Evolutionary conservation across 2,888 invertebrate species (phyloP).

Genomic region (Tachina lurida): DNA sequence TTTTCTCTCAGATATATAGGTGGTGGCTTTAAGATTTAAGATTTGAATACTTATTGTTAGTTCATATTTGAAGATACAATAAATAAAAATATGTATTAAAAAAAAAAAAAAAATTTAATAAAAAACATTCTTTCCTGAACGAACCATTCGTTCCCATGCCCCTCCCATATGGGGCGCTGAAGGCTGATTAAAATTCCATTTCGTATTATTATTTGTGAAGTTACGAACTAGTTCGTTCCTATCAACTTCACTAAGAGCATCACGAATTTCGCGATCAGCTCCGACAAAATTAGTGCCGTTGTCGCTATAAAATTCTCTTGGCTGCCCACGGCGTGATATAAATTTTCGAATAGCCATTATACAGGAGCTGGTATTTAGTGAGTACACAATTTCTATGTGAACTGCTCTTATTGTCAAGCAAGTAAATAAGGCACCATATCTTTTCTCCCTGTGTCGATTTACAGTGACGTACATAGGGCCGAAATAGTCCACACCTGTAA

Average conservation of each 20-base stretch:
- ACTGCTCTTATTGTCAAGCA: constrained; percentile 22
- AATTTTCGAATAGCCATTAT: constrained; percentile 67
- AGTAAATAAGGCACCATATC: constrained; percentile 21
- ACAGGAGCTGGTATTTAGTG: constrained; percentile 59
- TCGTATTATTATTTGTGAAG: constrained; percentile 45
- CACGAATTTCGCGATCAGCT: constrained; percentile 63
- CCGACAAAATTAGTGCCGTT: constrained; percentile 71
- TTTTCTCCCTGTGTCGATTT: constrained; percentile 36
- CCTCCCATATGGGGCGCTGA: constrained; percentile 49
- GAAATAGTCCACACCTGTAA: constrained; percentile 33
- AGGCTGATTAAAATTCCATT: constrained; percentile 56
- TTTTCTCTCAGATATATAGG: too few species aligned
- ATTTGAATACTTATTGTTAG: too few species aligned
- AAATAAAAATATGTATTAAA: too few species aligned
- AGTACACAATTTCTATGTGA: constrained; percentile 56
- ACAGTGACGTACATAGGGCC: constrained; percentile 37
- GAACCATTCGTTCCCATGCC: constrained; percentile 50
- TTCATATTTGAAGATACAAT: too few species aligned
- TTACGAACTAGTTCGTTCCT: constrained; percentile 46
- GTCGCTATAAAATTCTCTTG: constrained; percentile 61
- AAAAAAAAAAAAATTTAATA: too few species aligned
- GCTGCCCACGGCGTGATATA: constrained; percentile 59
- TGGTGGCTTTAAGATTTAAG: too few species aligned
- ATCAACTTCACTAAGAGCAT: constrained; percentile 57
- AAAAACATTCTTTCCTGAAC: constrained; percentile 69